These are phyloP conservation scores for Eupeodes corollae DNA, from an alignment of 1,140 invertebrate species.

Conservation along the genomic window DNA sequence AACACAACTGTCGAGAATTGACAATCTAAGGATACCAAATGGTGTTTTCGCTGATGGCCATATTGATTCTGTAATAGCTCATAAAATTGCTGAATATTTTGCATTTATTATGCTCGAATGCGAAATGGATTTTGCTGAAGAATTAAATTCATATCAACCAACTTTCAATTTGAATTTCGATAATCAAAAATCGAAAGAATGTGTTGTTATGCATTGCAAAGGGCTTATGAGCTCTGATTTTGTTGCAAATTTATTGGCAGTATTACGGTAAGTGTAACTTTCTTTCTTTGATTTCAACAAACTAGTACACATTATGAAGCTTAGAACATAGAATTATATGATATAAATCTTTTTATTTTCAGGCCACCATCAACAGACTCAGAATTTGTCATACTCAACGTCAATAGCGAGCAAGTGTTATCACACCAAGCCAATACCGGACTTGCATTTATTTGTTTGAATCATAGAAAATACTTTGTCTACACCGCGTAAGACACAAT, in stretches of 20 bases:
- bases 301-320: too few relatives aligned
- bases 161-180: slow-evolving; percentile 16
- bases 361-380: too few relatives aligned
- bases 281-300: neutral
- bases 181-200: slow-evolving; percentile 27
- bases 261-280: slow-evolving; percentile 26
- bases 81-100: slow-evolving; percentile 44
- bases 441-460: too few relatives aligned
- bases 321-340: too few relatives aligned
- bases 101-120: slow-evolving; percentile 40
- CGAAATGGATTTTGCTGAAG: slow-evolving; percentile 23
- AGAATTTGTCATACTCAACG: too few relatives aligned
- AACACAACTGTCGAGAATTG: slow-evolving; percentile 21
- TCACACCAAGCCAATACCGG: too few relatives aligned
- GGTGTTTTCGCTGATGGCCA: too few relatives aligned
- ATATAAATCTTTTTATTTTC: too few relatives aligned
- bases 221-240: slow-evolving; percentile 41
- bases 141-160: slow-evolving; percentile 28
- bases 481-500: too few relatives aligned
- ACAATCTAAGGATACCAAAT: slow-evolving; percentile 36
- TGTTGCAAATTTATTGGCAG: slow-evolving; percentile 34
- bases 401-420: too few relatives aligned
- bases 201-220: slow-evolving; percentile 38
- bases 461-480: too few relatives aligned
- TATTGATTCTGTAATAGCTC: too few relatives aligned